Evolutionary conservation across 2,113 vertebrate genomes (phyloP).

Genomic region (human (Homo sapiens)): GRCh38 chr7:131531001-131531500

Average conservation of each 20-base stretch:
- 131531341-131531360: not conserved
- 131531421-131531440: not conserved
- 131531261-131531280: not conserved
- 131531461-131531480: not conserved
- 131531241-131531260: not conserved
- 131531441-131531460: not conserved
- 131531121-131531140: not conserved
- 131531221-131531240: not conserved
- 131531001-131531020: no score
- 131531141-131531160: not conserved
- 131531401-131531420: not conserved
- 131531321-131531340: not conserved
- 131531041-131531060: no score
- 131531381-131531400: not conserved
- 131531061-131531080: no score
- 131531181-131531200: not conserved
- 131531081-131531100: no score
- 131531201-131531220: not conserved
- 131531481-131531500: not conserved
- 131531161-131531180: not conserved
- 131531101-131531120: not conserved
- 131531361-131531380: not conserved
- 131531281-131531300: not conserved
- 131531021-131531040: no score
- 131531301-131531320: rapidly evolving